Base-by-base conservation (phyloP, 1,140 invertebrate species). In the Pseudomyrmex dendroicus region DNA sequence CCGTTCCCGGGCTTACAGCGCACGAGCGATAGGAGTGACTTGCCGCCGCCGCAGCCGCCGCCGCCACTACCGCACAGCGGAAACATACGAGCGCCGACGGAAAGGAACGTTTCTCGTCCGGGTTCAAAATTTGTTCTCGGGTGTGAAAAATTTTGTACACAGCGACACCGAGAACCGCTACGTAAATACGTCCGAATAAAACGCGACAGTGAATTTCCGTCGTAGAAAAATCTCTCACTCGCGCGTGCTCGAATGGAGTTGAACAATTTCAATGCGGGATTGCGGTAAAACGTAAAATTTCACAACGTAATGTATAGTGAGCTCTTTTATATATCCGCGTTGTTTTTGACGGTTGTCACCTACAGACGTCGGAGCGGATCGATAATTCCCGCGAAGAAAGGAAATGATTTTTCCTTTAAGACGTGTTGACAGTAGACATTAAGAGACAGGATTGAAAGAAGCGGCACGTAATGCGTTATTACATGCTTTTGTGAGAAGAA, bases 111-210 rank as follows among this genome's bases (percentile, higher is more conserved):
- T 54, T 20, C 20, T 80, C 76, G 64, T 50, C 12, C 54, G 54
- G 76, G 66, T 80, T 80, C 76, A 72, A 80, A 80, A 70, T 70
- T 70, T 72, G 76, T 59, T 80, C 76, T 59, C 54, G 66, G 76
- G 44, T n/a, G 76, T 25, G 44, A 68, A 46, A 17, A 25, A 22
- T 61, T 17, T 44, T 22, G 44, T 48, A 72, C 20, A 54, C 20
- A 54, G 0, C 25, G 54, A 44, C 56, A 59, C 46, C 66, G 76
- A 54, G 66, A n/a, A 35, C 35, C 66, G 17, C 48, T 10, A 56
- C 25, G 22, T 52, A 20, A 48, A 12, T 25, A 17, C 5, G 44
- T 2, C 3, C 3, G 64, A 17, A 13, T 13, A 10, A 67, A 52
- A 15, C 25, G 62, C n/a, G 5, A n/a, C 62, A 7, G 13, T 64